A percentile compares a stretch with the other conserved stretches of the same genome.
Conservation (phyloP, 2,888 invertebrate species). For the Lamellibrachia columna region DNA sequence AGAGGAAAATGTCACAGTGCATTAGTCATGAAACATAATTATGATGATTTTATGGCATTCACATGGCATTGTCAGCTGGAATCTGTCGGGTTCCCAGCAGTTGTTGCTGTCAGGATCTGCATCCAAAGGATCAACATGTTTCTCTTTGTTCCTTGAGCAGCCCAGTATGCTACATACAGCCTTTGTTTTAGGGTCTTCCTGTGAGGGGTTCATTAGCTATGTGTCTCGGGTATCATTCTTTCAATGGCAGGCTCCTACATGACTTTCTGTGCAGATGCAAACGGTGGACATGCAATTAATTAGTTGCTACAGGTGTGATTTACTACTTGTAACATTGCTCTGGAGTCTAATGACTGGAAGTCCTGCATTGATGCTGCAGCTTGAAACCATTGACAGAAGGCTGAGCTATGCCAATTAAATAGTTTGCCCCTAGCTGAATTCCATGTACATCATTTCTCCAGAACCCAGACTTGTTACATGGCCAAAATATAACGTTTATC, state of each 20-base stretch:
- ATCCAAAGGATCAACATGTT: neutral
- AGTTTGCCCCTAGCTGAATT: neutral
- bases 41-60: neutral
- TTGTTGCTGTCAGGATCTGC: neutral
- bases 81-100: neutral
- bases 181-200: neutral
- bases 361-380: neutral
- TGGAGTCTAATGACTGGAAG: neutral
- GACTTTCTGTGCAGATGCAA: neutral
- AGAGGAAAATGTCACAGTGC: neutral
- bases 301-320: neutral
- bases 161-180: neutral
- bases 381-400: neutral
- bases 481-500: neutral
- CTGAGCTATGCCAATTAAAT: neutral
- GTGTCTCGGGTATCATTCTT: neutral
- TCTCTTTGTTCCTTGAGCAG: neutral
- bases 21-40: neutral
- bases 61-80: neutral
- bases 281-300: neutral
- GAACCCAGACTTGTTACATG: neutral
- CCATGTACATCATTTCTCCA: neutral
- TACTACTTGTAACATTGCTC: neutral
- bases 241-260: neutral
- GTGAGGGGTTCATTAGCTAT: slow-evolving; percentile 16